Evolutionary conservation across 2,797 vertebrate genomes (phyloP).

Genomic region (Falco columbarius): DNA sequence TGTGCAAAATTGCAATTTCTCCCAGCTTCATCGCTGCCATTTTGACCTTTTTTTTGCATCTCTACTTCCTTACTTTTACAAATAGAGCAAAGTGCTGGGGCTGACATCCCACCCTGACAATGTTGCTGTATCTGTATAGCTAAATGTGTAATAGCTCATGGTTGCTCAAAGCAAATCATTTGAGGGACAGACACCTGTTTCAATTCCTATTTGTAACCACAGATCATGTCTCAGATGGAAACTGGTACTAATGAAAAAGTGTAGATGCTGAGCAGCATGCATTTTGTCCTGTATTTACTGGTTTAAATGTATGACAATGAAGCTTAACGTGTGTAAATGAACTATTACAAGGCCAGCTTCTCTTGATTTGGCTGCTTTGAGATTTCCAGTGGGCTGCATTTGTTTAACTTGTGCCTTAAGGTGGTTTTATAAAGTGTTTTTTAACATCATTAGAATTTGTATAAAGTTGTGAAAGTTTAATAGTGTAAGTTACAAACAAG

Average conservation of each 20-base stretch:
- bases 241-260: background rate
- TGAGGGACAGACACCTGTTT: background rate
- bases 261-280: background rate
- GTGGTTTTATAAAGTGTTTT: constrained; percentile 51
- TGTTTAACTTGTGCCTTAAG: constrained; percentile 58
- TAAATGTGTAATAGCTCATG: background rate
- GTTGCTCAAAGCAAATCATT: background rate
- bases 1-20: background rate
- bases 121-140: background rate
- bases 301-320: background rate
- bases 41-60: background rate
- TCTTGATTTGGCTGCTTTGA: constrained; percentile 50
- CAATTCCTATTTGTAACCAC: background rate
- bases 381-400: background rate
- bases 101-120: background rate
- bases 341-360: constrained; percentile 31
- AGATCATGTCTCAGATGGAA: background rate
- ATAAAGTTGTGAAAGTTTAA: constrained; percentile 25
- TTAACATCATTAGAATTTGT: constrained; percentile 25
- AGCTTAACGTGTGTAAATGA: background rate
- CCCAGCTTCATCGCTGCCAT: background rate
- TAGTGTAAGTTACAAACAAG: constrained; percentile 5
- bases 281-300: background rate
- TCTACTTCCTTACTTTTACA: background rate
- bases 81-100: background rate